A percentile compares a stretch with the other conserved stretches of the same genome.
Evolutionary conservation across 2,888 invertebrate genomes (phyloP).

Genomic region (Mallateleia sp.): DNA sequence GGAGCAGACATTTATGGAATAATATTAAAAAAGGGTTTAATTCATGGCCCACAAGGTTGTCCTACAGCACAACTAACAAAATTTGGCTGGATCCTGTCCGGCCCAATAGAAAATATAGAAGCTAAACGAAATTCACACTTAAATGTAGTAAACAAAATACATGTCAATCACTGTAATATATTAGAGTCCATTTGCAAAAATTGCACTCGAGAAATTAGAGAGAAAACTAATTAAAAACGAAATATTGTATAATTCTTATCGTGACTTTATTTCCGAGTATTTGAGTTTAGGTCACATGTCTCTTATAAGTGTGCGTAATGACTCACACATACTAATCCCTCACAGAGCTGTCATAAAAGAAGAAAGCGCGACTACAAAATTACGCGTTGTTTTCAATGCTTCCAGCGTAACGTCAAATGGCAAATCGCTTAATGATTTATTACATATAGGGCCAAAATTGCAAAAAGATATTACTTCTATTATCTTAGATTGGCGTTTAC

Average conservation of each 20-base stretch:
- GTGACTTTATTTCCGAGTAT: neutral
- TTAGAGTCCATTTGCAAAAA: no score
- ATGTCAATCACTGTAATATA: neutral
- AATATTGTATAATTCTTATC: no score
- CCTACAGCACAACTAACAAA: neutral
- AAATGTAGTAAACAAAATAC: no score
- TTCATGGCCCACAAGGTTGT: neutral
- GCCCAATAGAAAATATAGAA: neutral
- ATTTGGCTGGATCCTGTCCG: neutral
- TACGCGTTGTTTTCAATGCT: slow-evolving; percentile 5
- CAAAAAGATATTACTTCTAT: neutral
- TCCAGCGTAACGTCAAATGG: neutral
- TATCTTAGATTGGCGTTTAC: neutral
- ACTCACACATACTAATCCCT: neutral
- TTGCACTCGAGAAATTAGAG: no score
- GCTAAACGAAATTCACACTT: no score
- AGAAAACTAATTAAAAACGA: no score
- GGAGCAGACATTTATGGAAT: neutral
- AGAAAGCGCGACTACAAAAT: neutral
- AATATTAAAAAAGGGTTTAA: neutral
- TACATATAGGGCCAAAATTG: neutral
- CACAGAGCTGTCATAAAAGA: neutral
- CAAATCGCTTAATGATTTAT: neutral
- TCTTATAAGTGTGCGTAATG: no score
- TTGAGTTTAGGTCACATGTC: neutral